These are phyloP conservation scores for Schizaphis graminum DNA, from an alignment of 2,888 invertebrate species.

Conservation along the genomic window DNA sequence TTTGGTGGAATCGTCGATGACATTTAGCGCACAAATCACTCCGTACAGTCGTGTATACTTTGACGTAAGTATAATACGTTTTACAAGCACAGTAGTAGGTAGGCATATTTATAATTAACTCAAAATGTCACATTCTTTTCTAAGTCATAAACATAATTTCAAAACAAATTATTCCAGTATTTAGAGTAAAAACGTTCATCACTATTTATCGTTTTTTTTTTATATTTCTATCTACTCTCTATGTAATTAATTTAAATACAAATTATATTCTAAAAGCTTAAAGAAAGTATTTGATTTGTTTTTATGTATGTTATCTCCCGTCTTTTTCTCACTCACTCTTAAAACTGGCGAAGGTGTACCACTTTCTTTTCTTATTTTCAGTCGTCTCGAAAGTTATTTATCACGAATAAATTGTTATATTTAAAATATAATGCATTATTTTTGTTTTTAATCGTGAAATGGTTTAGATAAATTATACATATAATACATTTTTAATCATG, in stretches of 20 bases:
- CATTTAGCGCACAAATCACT: conserved; percentile 79
- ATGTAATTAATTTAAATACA: background rate
- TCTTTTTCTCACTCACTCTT: background rate
- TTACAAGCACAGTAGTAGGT: background rate
- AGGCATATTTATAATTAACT: background rate
- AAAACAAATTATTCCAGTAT: background rate
- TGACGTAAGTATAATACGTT: conserved; percentile 72
- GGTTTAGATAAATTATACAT: background rate
- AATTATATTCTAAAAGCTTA: background rate
- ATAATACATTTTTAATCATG: background rate
- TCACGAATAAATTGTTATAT: background rate
- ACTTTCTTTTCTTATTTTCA: background rate
- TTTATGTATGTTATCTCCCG: background rate
- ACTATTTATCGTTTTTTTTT: background rate
- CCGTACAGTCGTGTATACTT: conserved; percentile 80
- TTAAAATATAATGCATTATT: background rate
- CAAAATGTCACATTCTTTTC: too few species aligned
- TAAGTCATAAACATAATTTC: too few species aligned
- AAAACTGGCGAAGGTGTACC: background rate
- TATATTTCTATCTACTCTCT: background rate
- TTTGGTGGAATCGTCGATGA: conserved; percentile 77
- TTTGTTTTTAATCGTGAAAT: background rate
- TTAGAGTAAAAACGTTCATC: background rate
- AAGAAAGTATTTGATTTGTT: background rate
- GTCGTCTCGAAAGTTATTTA: background rate